Conservation (phyloP, 1,140 invertebrate genomes). For the Hermetia illucens region DNA sequence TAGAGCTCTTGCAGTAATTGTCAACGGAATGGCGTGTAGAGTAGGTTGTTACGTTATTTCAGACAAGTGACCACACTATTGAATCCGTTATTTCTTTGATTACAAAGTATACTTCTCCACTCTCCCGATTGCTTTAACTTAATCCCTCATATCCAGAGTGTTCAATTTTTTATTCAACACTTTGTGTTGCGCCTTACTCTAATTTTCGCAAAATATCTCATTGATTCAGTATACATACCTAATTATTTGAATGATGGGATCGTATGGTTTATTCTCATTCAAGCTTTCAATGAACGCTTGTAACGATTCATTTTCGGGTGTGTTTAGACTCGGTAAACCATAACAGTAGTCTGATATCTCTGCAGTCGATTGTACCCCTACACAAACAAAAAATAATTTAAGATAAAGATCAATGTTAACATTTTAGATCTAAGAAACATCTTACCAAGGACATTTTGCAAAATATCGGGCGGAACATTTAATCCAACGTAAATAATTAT, state of each 20-base stretch:
- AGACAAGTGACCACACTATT: too few relatives aligned
- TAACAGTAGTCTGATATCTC: conserved; percentile 47
- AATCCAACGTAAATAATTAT: conserved; percentile 82
- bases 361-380: conserved; percentile 39
- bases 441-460: conserved; percentile 54
- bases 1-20: neutral
- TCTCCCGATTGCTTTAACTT: too few relatives aligned
- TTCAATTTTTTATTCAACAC: neutral
- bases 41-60: neutral
- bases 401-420: conserved; percentile 1
- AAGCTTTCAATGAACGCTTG: conserved; percentile 70
- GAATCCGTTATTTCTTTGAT: too few relatives aligned
- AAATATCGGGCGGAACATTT: conserved; percentile 57
- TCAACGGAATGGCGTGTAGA: neutral
- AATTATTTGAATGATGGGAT: conserved; percentile 64
- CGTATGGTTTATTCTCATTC: conserved; percentile 70
- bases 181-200: neutral
- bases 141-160: too few relatives aligned
- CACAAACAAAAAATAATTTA: conserved; percentile 22
- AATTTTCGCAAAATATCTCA: neutral
- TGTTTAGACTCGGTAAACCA: conserved; percentile 65
- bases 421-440: neutral
- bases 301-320: conserved; percentile 56
- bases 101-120: too few relatives aligned
- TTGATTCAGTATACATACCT: conserved; percentile 40